phyloP scores from a whole-genome alignment of 2,113 vertebrate genomes.

The rat (Rattus norvegicus) region DNA sequence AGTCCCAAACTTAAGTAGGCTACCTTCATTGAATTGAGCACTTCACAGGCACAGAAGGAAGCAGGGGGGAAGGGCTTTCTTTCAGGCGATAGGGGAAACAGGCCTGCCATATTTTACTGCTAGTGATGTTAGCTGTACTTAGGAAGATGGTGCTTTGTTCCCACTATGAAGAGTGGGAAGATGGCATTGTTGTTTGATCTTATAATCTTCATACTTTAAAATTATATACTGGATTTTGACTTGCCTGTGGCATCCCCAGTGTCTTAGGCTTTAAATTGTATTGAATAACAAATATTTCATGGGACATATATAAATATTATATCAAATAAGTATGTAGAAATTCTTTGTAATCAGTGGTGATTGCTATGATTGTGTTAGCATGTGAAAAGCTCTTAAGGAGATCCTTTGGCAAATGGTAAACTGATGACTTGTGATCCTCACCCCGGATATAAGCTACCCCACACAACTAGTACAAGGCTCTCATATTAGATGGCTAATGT shows the following conservation, averaged over 20 bases:
- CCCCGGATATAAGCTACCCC: not conserved
- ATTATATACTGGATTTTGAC: not conserved
- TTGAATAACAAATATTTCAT: not conserved
- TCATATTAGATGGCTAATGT: not conserved
- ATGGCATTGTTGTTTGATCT: not conserved
- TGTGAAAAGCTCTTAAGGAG: not conserved
- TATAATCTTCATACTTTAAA: slow-evolving; percentile 39
- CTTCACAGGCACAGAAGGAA: not conserved
- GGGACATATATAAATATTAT: not conserved
- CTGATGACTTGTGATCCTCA: not conserved
- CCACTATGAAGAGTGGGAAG: not conserved
- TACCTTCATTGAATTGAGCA: slow-evolving; percentile 19
- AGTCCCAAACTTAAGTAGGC: slow-evolving; percentile 33
- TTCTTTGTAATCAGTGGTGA: not conserved
- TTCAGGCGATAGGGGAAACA: not conserved
- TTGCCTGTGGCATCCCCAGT: not conserved
- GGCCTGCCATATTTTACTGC: not conserved
- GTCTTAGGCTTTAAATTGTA: not conserved
- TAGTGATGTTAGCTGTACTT: slow-evolving; percentile 5
- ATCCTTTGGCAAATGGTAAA: not conserved
- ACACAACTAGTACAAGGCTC: not conserved
- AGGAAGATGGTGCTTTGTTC: slow-evolving; percentile 17
- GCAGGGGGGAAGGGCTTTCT: not conserved
- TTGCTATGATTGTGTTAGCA: not conserved
- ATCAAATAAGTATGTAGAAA: not conserved